Evolutionary conservation across 2,797 vertebrate genomes (phyloP).

Genomic region (Rhincodon typus): DNA sequence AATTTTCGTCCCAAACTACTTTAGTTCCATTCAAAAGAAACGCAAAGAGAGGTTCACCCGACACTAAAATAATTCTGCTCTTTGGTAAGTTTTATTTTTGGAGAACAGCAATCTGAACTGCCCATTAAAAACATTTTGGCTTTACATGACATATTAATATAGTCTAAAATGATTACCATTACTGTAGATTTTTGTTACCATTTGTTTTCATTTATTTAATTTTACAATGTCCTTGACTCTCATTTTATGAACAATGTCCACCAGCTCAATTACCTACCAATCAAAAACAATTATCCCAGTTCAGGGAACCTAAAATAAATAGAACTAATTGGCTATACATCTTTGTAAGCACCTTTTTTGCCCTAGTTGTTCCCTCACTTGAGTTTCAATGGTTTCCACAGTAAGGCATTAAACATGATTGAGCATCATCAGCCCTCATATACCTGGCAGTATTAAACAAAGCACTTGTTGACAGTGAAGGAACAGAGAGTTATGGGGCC

Average conservation of each 20-base stretch:
- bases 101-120: not conserved
- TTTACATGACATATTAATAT: not conserved
- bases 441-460: not conserved
- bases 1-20: not conserved
- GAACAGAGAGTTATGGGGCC: not conserved
- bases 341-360: not conserved
- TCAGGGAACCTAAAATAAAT: constrained; percentile 9
- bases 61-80: not conserved
- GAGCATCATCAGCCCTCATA: not conserved
- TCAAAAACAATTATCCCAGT: not conserved
- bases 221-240: not conserved
- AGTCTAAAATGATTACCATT: constrained; percentile 4
- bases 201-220: constrained; percentile 35
- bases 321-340: not conserved
- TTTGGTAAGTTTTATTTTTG: not conserved
- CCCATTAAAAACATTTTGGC: not conserved
- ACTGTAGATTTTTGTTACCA: constrained; percentile 4
- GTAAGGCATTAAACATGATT: not conserved
- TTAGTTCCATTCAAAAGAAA: not conserved
- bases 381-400: constrained; percentile 12
- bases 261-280: not conserved
- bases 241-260: not conserved
- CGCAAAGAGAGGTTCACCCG: not conserved
- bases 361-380: not conserved
- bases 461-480: not conserved